These are phyloP conservation scores for Okapia johnstoni DNA, from an alignment of 2,113 vertebrate species.

Conservation along the genomic window DNA sequence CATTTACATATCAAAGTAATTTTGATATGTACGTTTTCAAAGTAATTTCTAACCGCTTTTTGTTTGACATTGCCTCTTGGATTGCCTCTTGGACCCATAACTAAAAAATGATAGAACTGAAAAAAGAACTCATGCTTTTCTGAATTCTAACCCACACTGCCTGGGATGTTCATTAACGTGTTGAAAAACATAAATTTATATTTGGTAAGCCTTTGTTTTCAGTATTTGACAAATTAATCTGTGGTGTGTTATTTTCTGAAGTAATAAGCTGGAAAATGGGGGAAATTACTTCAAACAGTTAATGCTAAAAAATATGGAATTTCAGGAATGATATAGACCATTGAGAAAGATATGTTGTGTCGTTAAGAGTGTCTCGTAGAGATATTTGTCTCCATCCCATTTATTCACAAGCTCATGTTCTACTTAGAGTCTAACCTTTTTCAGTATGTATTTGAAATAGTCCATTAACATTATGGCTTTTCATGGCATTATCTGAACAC, in stretches of 20 bases:
- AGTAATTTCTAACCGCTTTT: not conserved
- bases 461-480: not conserved
- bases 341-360: not conserved
- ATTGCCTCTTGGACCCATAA: not conserved
- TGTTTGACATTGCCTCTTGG: not conserved
- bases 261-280: not conserved
- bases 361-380: not conserved
- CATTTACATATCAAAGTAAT: not conserved
- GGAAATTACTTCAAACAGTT: not conserved
- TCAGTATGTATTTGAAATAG: not conserved
- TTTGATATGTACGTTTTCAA: not conserved
- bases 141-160: not conserved
- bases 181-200: conserved; percentile 1
- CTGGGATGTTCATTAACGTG: not conserved
- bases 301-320: not conserved
- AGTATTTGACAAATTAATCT: conserved; percentile 3
- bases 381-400: not conserved
- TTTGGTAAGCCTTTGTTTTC: conserved; percentile 17
- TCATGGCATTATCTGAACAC: not conserved
- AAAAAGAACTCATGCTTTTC: not conserved
- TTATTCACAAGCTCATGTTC: not conserved
- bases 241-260: not conserved
- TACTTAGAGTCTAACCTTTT: not conserved
- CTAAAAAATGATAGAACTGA: not conserved
- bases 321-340: not conserved